phyloP scores from a whole-genome alignment of 2,888 invertebrate species.

The Dolichopus griseipennis region DNA sequence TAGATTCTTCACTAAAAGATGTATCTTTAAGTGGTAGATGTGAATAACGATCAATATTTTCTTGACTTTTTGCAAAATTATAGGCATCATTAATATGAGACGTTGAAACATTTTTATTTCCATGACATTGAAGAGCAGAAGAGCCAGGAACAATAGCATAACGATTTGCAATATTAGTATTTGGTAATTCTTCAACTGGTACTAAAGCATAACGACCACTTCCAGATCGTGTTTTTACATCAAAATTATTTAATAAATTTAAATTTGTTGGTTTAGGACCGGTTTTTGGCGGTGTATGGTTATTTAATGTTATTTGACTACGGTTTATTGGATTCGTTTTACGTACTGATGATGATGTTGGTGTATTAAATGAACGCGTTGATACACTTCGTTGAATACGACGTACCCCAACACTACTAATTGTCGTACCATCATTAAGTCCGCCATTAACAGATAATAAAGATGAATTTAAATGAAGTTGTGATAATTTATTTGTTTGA shows the following conservation, averaged over 20 bases:
- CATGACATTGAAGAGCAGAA: constrained; percentile 27
- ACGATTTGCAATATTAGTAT: constrained; percentile 29
- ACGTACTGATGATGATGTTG: constrained; percentile 19
- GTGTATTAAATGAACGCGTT: constrained; percentile 37
- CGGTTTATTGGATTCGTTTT: constrained; percentile 21
- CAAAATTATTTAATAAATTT: constrained; percentile 10
- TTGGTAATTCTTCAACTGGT: constrained; percentile 43
- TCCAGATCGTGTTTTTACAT: constrained; percentile 28
- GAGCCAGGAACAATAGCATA: constrained; percentile 40
- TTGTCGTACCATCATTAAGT: constrained; percentile 27
- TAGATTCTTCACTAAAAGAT: constrained; percentile 35
- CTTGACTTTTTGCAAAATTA: constrained; percentile 40
- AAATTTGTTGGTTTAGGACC: constrained; percentile 25
- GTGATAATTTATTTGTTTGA: background rate
- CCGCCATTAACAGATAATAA: constrained; percentile 19
- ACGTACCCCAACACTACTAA: constrained; percentile 38
- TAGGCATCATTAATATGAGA: constrained; percentile 37
- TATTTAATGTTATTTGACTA: constrained; percentile 26
- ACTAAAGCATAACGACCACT: constrained; percentile 47
- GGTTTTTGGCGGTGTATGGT: constrained; percentile 27
- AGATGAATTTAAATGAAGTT: constrained; percentile 9
- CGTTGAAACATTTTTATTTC: constrained; percentile 23
- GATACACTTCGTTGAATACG: constrained; percentile 43
- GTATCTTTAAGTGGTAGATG: constrained; percentile 27
- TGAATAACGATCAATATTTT: constrained; percentile 34